These are phyloP conservation scores for Drosophila azteca DNA, from an alignment of 1,140 invertebrate genomes.

Conservation along the genomic window DNA sequence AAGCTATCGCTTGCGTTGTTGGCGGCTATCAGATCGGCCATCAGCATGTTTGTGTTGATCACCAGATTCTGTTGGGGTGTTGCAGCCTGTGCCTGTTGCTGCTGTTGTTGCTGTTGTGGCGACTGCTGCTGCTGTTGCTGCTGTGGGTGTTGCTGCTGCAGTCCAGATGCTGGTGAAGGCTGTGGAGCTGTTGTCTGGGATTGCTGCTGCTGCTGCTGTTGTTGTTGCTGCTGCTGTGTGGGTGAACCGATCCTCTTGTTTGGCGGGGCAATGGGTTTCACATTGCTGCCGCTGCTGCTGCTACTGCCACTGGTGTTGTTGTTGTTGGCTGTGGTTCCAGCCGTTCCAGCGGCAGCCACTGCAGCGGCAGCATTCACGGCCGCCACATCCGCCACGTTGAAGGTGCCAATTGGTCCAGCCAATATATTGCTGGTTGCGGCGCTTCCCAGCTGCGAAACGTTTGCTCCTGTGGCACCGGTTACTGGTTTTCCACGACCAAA, in stretches of 20 bases:
- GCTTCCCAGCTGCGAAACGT: slow-evolving; percentile 84
- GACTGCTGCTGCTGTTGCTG: slow-evolving; percentile 39
- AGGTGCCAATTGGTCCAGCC: slow-evolving; percentile 81
- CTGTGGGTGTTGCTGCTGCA: slow-evolving; percentile 22
- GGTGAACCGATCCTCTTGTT: slow-evolving; percentile 57
- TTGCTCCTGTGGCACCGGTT: slow-evolving; percentile 36
- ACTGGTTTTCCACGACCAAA: slow-evolving; percentile 84
- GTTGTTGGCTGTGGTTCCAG: slow-evolving; percentile 22
- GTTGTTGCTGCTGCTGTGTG: slow-evolving; percentile 14
- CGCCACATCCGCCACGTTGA: slow-evolving; percentile 81
- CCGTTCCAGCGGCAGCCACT: slow-evolving; percentile 40
- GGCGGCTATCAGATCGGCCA: slow-evolving; percentile 42
- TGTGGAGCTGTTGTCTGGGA: slow-evolving; percentile 10
- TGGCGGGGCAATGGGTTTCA: slow-evolving; percentile 72
- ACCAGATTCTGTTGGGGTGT: slow-evolving; percentile 60
- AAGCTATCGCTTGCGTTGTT: slow-evolving; percentile 52
- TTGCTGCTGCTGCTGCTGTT: slow-evolving; percentile 24
- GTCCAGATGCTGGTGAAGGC: slow-evolving; percentile 8
- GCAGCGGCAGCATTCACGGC: slow-evolving; percentile 74
- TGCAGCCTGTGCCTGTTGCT: slow-evolving; percentile 14
- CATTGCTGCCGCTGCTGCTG: slow-evolving; percentile 22
- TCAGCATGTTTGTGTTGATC: slow-evolving; percentile 67
- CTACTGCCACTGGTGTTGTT: not conserved
- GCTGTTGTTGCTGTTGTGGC: slow-evolving; percentile 28
- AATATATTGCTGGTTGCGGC: slow-evolving; percentile 76